Conservation (phyloP, 2,888 invertebrate genomes). For the Sabatieria punctata region DNA sequence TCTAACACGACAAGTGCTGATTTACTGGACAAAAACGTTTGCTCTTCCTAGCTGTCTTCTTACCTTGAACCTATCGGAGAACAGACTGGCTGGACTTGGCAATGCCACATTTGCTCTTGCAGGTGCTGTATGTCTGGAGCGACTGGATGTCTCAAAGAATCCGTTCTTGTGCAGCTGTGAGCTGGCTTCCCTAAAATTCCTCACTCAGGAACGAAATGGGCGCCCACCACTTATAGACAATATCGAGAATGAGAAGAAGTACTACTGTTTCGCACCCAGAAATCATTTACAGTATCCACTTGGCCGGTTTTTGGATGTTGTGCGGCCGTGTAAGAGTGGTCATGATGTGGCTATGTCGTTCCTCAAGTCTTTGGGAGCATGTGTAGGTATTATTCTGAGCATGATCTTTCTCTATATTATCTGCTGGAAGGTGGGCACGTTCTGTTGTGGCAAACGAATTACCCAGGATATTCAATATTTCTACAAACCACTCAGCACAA, state of each 20-base stretch:
- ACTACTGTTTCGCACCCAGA: neutral
- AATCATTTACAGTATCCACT: neutral
- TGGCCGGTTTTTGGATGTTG: neutral
- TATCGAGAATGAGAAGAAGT: neutral
- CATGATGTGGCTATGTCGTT: neutral
- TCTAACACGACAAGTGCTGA: neutral
- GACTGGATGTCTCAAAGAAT: constrained; percentile 20
- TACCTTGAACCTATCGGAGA: neutral
- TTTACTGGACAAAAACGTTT: neutral
- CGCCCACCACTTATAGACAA: neutral
- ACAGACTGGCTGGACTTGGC: neutral
- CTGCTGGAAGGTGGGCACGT: neutral
- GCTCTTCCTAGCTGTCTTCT: neutral
- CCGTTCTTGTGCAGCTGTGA: constrained; percentile 24
- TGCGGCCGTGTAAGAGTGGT: neutral
- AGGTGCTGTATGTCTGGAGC: constrained; percentile 12
- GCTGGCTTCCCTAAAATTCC: constrained; percentile 14
- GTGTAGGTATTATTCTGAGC: neutral
- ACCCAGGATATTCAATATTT: neutral
- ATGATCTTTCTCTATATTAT: neutral
- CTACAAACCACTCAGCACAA: neutral
- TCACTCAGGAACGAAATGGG: neutral
- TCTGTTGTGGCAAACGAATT: neutral
- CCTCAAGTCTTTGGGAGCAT: neutral
- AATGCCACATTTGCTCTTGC: neutral